Percentiles rank a stretch among this genome's conserved stretches.
phyloP scores from a whole-genome alignment of 2,113 vertebrate species.

The Leiothrix lutea region DNA sequence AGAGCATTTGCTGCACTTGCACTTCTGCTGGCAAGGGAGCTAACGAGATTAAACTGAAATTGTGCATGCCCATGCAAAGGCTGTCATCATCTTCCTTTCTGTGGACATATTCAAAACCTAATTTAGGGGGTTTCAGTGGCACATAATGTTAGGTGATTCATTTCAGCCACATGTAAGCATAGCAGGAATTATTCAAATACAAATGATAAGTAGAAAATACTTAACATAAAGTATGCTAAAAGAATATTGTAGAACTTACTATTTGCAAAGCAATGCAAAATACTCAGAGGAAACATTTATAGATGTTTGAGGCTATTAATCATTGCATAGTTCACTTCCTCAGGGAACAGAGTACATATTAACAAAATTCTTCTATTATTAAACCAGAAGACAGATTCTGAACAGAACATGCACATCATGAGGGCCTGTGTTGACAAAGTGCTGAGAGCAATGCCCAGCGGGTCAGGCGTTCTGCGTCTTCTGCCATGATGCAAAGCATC shows the following conservation, averaged over 20 bases:
- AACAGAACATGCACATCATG: not conserved
- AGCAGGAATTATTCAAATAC: not conserved
- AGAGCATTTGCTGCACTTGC: not conserved
- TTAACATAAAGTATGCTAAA: not conserved
- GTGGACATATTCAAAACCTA: not conserved
- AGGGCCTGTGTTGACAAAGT: not conserved
- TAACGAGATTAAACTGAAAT: not conserved
- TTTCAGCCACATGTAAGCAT: not conserved
- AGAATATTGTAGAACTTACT: not conserved
- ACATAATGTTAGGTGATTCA: not conserved
- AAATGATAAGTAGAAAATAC: not conserved
- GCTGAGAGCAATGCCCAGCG: not conserved
- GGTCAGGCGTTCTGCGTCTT: not conserved
- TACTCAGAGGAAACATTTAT: not conserved
- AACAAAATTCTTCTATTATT: conserved; percentile 27
- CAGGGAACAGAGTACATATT: not conserved
- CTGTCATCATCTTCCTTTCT: not conserved
- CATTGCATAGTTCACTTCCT: not conserved
- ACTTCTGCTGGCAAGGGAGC: not conserved
- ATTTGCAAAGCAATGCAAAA: not conserved
- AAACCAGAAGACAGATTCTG: conserved; percentile 19
- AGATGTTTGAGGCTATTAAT: not conserved
- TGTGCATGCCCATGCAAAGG: not conserved
- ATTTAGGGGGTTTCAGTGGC: not conserved
- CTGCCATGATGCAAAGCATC: not conserved